Evolutionary conservation across 2,113 vertebrate species (phyloP).

Genomic region (Pionites leucogaster): DNA sequence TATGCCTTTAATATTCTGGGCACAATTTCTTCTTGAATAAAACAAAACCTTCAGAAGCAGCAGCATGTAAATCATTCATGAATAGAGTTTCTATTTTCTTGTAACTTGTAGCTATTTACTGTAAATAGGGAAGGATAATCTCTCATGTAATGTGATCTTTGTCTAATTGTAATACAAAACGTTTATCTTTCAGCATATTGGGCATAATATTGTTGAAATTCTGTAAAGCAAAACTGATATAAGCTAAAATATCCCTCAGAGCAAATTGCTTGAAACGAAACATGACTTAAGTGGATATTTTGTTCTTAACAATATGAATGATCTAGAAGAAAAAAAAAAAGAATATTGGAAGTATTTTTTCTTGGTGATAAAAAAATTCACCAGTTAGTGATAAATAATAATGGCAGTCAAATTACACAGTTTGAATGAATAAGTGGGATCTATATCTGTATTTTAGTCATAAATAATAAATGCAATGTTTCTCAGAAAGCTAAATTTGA

Average conservation of each 20-base stretch:
- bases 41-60: constrained; percentile 41
- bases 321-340: background rate
- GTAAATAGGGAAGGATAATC: constrained; percentile 58
- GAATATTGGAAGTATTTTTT: background rate
- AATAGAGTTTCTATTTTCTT: constrained; percentile 44
- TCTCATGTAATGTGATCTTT: constrained; percentile 63
- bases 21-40: constrained; percentile 34
- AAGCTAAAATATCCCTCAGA: constrained; percentile 42
- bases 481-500: background rate
- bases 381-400: background rate
- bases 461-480: background rate
- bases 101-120: constrained; percentile 62
- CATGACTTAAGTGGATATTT: constrained; percentile 31
- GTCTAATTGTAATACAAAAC: constrained; percentile 47
- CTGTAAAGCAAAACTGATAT: constrained; percentile 7
- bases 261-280: constrained; percentile 46
- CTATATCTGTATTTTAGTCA: background rate
- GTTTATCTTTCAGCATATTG: background rate
- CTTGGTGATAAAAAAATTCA: background rate
- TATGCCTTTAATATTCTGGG: constrained; percentile 44
- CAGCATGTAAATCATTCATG: constrained; percentile 62
- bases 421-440: background rate
- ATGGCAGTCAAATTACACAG: background rate
- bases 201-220: constrained; percentile 24
- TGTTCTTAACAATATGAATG: background rate